phyloP scores from a whole-genome alignment of 2,888 invertebrate genomes.

The Lepidocyrtoides sp. region DNA sequence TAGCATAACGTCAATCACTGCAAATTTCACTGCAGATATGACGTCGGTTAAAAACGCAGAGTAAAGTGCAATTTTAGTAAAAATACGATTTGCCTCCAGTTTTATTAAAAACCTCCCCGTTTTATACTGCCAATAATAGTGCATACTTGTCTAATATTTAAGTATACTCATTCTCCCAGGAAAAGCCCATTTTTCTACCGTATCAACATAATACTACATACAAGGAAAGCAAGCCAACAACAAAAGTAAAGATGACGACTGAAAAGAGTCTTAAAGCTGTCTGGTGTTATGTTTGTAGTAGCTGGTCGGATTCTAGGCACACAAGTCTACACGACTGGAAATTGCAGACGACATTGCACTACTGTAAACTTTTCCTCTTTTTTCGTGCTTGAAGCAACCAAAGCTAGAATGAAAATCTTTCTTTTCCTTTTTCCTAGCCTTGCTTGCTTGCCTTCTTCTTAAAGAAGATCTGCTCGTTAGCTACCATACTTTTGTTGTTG shows the following conservation, averaged over 20 bases:
- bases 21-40: too few relatives aligned
- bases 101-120: too few relatives aligned
- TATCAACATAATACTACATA: not conserved
- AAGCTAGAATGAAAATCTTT: not conserved
- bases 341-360: not conserved
- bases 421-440: too few relatives aligned
- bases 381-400: not conserved
- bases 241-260: constrained; percentile 57
- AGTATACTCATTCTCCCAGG: not conserved
- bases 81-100: too few relatives aligned
- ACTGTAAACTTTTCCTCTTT: not conserved
- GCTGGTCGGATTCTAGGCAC: not conserved
- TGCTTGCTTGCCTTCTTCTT: not conserved
- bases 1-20: too few relatives aligned
- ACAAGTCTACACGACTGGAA: too few relatives aligned
- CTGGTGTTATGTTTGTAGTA: not conserved
- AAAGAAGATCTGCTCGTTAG: too few relatives aligned
- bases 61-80: too few relatives aligned
- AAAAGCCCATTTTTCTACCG: not conserved
- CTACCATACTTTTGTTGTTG: not conserved
- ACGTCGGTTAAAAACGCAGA: too few relatives aligned
- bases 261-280: constrained; percentile 26
- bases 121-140: too few relatives aligned
- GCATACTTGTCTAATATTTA: not conserved
- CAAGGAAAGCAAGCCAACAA: constrained; percentile 43